phyloP scores from a whole-genome alignment of 2,888 invertebrate species.

The Ectemnius cavifrons region DNA sequence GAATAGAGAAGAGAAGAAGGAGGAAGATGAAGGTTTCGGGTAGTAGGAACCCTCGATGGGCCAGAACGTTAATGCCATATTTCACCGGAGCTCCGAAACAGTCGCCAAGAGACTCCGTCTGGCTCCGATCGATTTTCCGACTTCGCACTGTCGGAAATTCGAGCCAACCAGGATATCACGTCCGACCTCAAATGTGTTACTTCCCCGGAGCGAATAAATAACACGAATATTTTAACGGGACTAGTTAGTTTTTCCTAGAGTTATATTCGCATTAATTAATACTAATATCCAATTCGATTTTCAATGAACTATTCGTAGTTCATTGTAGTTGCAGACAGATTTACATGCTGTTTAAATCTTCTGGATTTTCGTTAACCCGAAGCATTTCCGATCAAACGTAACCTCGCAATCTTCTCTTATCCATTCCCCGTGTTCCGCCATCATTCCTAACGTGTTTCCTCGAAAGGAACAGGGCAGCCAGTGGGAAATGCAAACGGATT shows the following conservation, averaged over 20 bases:
- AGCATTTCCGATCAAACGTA: too few relatives aligned
- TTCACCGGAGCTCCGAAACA: slow-evolving; percentile 58
- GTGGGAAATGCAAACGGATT: slow-evolving; percentile 5
- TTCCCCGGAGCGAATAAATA: too few relatives aligned
- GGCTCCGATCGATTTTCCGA: slow-evolving; percentile 49
- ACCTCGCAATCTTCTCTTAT: background rate
- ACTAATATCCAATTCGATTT: too few relatives aligned
- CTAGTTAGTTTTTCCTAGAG: background rate
- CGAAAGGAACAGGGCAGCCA: background rate
- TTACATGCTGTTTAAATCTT: too few relatives aligned
- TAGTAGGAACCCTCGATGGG: slow-evolving; percentile 38
- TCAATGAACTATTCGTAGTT: too few relatives aligned
- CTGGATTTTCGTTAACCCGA: too few relatives aligned
- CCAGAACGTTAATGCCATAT: slow-evolving; percentile 58
- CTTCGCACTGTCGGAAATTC: slow-evolving; percentile 18
- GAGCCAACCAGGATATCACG: slow-evolving; percentile 27
- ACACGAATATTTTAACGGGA: too few relatives aligned
- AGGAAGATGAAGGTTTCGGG: background rate
- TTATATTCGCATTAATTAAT: too few relatives aligned
- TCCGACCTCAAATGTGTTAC: background rate
- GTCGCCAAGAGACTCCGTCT: slow-evolving; percentile 46
- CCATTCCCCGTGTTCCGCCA: background rate
- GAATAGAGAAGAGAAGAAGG: slow-evolving; percentile 4
- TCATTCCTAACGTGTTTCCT: slow-evolving; percentile 2
- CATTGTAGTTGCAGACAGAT: too few relatives aligned